These are phyloP conservation scores for Deroptyus accipitrinus DNA, from an alignment of 2,113 vertebrate genomes.

Conservation along the genomic window DNA sequence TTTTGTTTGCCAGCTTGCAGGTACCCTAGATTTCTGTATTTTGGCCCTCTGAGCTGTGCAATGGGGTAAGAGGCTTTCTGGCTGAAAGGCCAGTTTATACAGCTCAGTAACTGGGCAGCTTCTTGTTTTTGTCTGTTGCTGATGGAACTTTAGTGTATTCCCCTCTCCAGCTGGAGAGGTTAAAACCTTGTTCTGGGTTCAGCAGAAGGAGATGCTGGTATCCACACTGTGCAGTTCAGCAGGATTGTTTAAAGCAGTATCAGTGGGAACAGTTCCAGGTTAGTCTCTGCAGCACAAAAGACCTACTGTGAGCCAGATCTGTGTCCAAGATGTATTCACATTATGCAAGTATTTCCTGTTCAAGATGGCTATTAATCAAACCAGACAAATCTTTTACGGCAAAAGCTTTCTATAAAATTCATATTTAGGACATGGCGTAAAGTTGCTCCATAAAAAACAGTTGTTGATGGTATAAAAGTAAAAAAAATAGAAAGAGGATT, in stretches of 20 bases:
- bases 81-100: not conserved
- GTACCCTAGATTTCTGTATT: not conserved
- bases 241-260: not conserved
- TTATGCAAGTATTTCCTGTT: constrained; percentile 54
- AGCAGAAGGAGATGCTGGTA: not conserved
- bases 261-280: not conserved
- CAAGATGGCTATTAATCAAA: constrained; percentile 31
- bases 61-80: not conserved
- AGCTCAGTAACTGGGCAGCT: fast-evolving
- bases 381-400: constrained; percentile 18
- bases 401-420: constrained; percentile 38
- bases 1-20: not conserved
- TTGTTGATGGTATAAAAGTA: not conserved
- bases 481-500: not conserved
- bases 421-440: constrained; percentile 35
- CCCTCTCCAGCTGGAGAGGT: not conserved
- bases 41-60: not conserved
- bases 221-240: not conserved
- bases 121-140: not conserved
- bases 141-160: not conserved
- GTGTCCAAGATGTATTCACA: constrained; percentile 27
- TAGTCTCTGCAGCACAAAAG: constrained; percentile 19
- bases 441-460: not conserved
- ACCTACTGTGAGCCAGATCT: constrained; percentile 38
- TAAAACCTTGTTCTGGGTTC: not conserved